phyloP scores from a whole-genome alignment of 2,888 invertebrate genomes.

The Malacosoma neustria region DNA sequence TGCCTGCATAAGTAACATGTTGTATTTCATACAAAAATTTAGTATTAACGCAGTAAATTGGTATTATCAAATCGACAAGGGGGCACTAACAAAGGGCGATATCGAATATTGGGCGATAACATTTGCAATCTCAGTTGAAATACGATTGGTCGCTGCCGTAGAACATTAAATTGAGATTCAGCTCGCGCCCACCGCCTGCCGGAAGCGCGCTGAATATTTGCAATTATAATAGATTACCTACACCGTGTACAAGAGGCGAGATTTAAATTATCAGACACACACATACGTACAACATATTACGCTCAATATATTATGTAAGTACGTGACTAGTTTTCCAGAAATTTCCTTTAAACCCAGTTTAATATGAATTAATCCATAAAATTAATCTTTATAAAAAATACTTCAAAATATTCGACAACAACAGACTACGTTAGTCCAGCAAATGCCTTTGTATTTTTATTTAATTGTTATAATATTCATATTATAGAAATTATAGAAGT shows the following conservation, averaged over 20 bases:
- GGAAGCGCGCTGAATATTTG: constrained; percentile 34
- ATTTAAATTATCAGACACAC: constrained; percentile 30
- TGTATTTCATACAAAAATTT: constrained; percentile 13
- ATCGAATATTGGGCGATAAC: constrained; percentile 11
- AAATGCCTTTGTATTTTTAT: too few species aligned
- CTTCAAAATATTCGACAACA: too few species aligned
- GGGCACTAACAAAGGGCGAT: constrained; percentile 10
- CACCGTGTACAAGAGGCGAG: constrained; percentile 19
- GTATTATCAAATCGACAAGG: neutral
- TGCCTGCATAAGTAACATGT: constrained; percentile 3
- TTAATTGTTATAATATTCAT: too few species aligned
- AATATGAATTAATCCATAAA: too few species aligned
- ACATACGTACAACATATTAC: constrained; percentile 9
- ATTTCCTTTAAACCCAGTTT: too few species aligned
- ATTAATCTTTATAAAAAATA: too few species aligned
- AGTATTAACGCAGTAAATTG: constrained; percentile 17
- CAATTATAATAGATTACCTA: constrained; percentile 45
- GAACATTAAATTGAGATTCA: constrained; percentile 30
- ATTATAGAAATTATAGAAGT: too few species aligned
- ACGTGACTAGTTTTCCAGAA: neutral
- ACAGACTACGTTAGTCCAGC: too few species aligned
- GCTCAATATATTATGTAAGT: constrained; percentile 1
- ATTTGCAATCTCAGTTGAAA: constrained; percentile 12
- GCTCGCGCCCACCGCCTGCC: constrained; percentile 18
- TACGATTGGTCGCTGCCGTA: constrained; percentile 11